Conservation (phyloP, 2,113 vertebrate genomes). For the Leptodactylus fuscus region DNA sequence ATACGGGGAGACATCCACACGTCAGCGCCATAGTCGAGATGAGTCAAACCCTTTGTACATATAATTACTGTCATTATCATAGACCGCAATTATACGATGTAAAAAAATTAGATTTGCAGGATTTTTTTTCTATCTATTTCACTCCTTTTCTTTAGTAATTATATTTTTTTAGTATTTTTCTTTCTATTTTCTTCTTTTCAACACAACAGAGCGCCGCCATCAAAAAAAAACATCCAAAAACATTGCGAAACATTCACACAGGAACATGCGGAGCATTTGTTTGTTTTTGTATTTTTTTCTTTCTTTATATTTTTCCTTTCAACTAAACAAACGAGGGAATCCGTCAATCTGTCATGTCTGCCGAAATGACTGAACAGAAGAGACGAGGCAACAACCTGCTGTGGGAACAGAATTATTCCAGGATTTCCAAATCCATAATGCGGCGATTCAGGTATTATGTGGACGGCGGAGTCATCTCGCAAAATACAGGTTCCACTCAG, state of each 20-base stretch:
- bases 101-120: too few species aligned
- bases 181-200: background rate
- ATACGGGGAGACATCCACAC: too few species aligned
- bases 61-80: too few species aligned
- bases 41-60: too few species aligned
- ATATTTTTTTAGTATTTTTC: too few species aligned
- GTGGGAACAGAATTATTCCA: conserved; percentile 70
- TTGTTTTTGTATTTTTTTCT: background rate
- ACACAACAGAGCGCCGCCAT: background rate
- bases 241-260: background rate
- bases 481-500: conserved; percentile 73
- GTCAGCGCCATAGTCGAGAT: too few species aligned
- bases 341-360: conserved; percentile 47
- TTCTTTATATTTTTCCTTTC: background rate
- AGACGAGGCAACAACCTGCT: conserved; percentile 62
- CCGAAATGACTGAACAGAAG: conserved; percentile 76
- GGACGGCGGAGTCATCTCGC: conserved; percentile 70
- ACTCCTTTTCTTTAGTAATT: too few species aligned
- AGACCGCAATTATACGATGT: too few species aligned
- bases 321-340: conserved; percentile 18
- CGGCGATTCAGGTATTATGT: conserved; percentile 75
- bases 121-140: too few species aligned
- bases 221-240: background rate
- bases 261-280: background rate
- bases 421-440: conserved; percentile 78